Evolutionary conservation across 2,888 invertebrate genomes (phyloP).

Genomic region (Antheraea yamamai): DNA sequence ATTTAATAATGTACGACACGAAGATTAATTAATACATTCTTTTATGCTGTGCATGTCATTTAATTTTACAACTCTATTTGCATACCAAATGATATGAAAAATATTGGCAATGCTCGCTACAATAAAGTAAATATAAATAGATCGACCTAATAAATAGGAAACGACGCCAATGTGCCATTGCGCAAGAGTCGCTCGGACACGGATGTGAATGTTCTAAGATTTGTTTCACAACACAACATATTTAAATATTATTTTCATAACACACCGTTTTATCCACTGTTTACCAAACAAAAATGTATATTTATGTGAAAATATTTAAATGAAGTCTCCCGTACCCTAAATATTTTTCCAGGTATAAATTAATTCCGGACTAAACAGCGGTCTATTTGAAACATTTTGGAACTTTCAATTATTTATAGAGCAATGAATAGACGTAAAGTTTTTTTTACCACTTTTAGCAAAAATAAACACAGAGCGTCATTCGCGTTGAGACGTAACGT

Average conservation of each 20-base stretch:
- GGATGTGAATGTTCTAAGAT: conserved; percentile 55
- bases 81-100: conserved; percentile 42
- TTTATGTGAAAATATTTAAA: conserved; percentile 1
- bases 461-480: no score
- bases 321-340: background rate
- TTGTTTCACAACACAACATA: conserved; percentile 62
- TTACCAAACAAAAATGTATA: background rate
- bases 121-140: conserved; percentile 63
- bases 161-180: conserved; percentile 55
- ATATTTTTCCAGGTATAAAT: background rate
- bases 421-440: no score
- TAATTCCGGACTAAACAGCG: background rate
- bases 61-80: conserved; percentile 26
- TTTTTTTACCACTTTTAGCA: no score
- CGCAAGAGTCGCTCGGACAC: conserved; percentile 53
- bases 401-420: no score
- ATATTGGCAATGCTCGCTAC: conserved; percentile 58
- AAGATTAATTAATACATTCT: conserved; percentile 2
- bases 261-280: conserved; percentile 16
- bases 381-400: no score
- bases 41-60: background rate
- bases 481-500: no score
- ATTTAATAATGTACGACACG: background rate
- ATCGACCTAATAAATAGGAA: conserved; percentile 74
- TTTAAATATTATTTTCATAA: conserved; percentile 40